phyloP scores from a whole-genome alignment of 2,888 invertebrate genomes.

The Lasioglossum villosulum region DNA sequence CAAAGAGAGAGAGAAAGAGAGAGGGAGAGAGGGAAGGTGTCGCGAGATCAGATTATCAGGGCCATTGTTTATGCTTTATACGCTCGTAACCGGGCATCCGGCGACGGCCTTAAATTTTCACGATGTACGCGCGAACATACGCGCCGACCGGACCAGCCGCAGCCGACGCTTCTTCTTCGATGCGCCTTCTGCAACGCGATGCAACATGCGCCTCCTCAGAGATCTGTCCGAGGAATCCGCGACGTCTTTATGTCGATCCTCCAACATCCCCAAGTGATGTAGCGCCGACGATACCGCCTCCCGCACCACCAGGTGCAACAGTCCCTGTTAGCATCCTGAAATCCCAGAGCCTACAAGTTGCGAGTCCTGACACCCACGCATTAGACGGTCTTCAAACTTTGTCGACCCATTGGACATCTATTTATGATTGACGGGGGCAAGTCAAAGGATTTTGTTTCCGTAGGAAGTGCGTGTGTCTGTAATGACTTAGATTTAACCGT shows the following conservation, averaged over 20 bases:
- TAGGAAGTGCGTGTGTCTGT: no score
- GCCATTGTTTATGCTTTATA: conserved; percentile 72
- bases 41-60: conserved; percentile 72
- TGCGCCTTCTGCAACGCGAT: conserved; percentile 35
- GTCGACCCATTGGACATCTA: background rate
- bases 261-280: conserved; percentile 58
- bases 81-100: conserved; percentile 39
- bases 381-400: background rate
- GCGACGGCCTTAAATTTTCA: conserved; percentile 67
- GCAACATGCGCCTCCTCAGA: conserved; percentile 26
- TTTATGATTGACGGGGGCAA: background rate
- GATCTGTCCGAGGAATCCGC: conserved; percentile 49
- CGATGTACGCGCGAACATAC: conserved; percentile 52
- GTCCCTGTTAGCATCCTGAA: conserved; percentile 1
- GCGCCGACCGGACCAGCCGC: conserved; percentile 7
- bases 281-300: conserved; percentile 54
- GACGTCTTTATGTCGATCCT: conserved; percentile 69
- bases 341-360: background rate
- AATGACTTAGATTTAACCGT: no score
- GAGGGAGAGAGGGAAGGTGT: conserved; percentile 46
- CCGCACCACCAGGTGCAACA: conserved; percentile 34
- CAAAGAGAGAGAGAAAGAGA: background rate
- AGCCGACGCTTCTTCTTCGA: conserved; percentile 26
- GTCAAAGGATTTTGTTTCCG: no score
- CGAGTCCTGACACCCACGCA: background rate